Base-by-base conservation (phyloP, 2,797 vertebrate genomes). In the Poecile montanus region DNA sequence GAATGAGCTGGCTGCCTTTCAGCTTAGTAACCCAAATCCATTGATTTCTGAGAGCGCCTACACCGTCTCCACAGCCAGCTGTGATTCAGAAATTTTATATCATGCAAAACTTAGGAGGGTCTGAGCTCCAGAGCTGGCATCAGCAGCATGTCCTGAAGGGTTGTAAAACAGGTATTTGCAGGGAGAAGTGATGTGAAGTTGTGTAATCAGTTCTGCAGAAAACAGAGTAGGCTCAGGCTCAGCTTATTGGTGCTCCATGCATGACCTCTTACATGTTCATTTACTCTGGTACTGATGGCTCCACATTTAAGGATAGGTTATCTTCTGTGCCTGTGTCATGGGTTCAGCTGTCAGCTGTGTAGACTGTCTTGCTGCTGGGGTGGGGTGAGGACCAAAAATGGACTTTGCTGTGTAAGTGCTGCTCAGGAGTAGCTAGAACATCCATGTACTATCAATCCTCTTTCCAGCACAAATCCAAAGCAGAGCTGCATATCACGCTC, bases 181-280 rank as follows among this genome's bases (percentile, higher is more conserved):
- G 40, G 45, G 13, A 53, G 12, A 26, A 36, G 36, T 32, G 29
- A 32, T 0, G 1, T 25, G 40, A 83, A 56, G 20, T n/a, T 7
- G 1, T 60, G 36, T 76, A 21, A 29, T 45, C 1, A 2, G 5
- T 73, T 73, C 25, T 67, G 13, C 53, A 47, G 68, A 76, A 53
- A 67, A 10, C 5, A 16, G 5, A 3, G 16, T 47, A 57, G 30
- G 34, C 14, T 88, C 6, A 65, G 60, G 11, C 36, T 62, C 66
- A 57, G 29, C 16, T 57, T 75, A 11, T 5, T 70, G 9, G 12
- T 23, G 8, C 11, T 75, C 8, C 1, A 0, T 22, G 32, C 13
- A 9, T 22, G 38, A 12, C 8, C 9, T 51, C 13, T 66, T 65
- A 19, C 0, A 0, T 47, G 12, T 75, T 58, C 3, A 1, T 58